Percentiles rank a stretch among this genome's conserved stretches.
These are phyloP conservation scores for Huso huso DNA, from an alignment of 2,797 vertebrate genomes.

Conservation along the genomic window DNA sequence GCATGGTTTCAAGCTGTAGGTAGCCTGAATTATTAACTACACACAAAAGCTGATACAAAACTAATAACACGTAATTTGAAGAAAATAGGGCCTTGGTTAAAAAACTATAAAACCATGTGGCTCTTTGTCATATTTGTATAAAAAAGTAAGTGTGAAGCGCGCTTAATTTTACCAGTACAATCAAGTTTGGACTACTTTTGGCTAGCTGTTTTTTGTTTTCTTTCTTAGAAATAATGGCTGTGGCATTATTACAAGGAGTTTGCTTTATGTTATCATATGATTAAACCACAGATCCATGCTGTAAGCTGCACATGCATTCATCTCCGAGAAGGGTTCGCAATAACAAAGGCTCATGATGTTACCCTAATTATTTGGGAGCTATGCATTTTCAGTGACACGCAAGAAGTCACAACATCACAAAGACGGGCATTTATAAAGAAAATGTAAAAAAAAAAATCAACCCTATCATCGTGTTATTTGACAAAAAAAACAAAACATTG, in stretches of 20 bases:
- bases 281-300: neutral
- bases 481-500: slow-evolving; percentile 10
- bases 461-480: slow-evolving; percentile 56
- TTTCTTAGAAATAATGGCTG: too few relatives aligned
- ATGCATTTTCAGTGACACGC: slow-evolving; percentile 32
- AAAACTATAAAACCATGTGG: slow-evolving; percentile 7
- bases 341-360: slow-evolving; percentile 17
- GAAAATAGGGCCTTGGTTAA: neutral
- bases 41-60: slow-evolving; percentile 23
- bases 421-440: slow-evolving; percentile 39
- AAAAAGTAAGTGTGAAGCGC: neutral
- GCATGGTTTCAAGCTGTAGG: slow-evolving; percentile 14
- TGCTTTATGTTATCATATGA: neutral
- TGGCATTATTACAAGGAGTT: too few relatives aligned
- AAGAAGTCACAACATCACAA: slow-evolving; percentile 39
- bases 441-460: slow-evolving; percentile 38
- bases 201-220: neutral
- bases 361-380: slow-evolving; percentile 22
- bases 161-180: slow-evolving; percentile 9
- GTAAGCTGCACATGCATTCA: slow-evolving; percentile 5
- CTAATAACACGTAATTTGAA: slow-evolving; percentile 10
- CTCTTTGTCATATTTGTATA: neutral
- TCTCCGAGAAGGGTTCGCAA: slow-evolving; percentile 1
- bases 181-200: neutral
- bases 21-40: slow-evolving; percentile 23